Evolutionary conservation across 2,888 invertebrate species (phyloP).

Genomic region (Nemapogon koenigi): DNA sequence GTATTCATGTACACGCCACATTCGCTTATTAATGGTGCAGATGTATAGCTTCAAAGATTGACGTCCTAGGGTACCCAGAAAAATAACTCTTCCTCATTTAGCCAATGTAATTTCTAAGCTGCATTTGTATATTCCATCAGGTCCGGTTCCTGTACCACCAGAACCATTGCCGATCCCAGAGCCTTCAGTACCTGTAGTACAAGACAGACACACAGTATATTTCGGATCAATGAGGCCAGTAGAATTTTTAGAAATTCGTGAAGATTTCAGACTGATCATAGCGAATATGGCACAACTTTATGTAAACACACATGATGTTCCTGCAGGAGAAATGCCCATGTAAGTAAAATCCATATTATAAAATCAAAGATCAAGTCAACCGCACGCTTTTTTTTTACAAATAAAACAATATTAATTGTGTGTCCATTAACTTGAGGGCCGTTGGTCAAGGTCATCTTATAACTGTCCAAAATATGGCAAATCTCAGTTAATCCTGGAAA

Average conservation of each 20-base stretch:
- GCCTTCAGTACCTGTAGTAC: conserved; percentile 21
- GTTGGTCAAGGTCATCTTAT: too few species aligned
- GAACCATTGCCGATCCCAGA: conserved; percentile 27
- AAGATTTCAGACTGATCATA: conserved; percentile 32
- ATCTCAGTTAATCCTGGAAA: too few species aligned
- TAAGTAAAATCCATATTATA: too few species aligned
- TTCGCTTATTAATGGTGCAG: too few species aligned
- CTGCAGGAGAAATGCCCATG: conserved; percentile 38
- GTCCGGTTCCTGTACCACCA: conserved; percentile 17
- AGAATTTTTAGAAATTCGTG: conserved; percentile 27
- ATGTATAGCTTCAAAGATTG: too few species aligned
- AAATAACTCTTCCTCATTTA: background rate
- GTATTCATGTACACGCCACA: too few species aligned
- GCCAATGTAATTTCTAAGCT: background rate
- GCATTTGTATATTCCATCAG: conserved; percentile 1
- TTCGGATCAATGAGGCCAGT: conserved; percentile 30
- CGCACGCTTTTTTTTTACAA: too few species aligned
- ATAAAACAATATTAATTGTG: too few species aligned
- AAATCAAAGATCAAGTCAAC: too few species aligned
- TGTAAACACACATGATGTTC: conserved; percentile 32
- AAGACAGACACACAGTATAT: conserved; percentile 28
- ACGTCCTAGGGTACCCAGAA: too few species aligned
- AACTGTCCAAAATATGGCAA: too few species aligned
- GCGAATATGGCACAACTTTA: conserved; percentile 49
- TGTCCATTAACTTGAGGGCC: too few species aligned